Evolutionary conservation across 2,888 invertebrate species (phyloP).

Genomic region (Heliconius charithonia): DNA sequence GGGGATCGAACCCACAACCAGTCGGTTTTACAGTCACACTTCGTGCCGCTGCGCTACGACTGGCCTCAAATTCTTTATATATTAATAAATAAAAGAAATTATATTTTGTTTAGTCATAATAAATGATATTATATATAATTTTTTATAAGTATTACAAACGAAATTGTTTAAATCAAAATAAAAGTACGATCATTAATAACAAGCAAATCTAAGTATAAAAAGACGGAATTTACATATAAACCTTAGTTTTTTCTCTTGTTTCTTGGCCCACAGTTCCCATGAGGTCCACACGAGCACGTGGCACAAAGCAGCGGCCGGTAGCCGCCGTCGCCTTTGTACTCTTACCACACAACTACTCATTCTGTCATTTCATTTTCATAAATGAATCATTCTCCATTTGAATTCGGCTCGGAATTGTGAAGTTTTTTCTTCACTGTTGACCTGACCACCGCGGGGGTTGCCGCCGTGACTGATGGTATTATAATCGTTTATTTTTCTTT

Average conservation of each 20-base stretch:
- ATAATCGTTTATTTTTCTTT: slow-evolving; percentile 83
- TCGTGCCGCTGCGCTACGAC: no score
- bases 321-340: slow-evolving; percentile 68
- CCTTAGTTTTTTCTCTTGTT: slow-evolving; percentile 23
- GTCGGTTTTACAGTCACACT: no score
- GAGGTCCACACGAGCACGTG: slow-evolving; percentile 52
- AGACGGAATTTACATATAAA: neutral
- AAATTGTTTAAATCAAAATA: neutral
- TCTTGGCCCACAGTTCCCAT: slow-evolving; percentile 37
- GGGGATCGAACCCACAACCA: no score
- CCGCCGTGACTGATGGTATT: slow-evolving; percentile 78
- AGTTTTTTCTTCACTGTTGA: slow-evolving; percentile 75
- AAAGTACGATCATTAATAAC: slow-evolving; percentile 14
- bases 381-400: slow-evolving; percentile 83
- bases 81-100: neutral
- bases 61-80: no score
- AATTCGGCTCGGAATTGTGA: slow-evolving; percentile 72
- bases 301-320: slow-evolving; percentile 72
- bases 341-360: slow-evolving; percentile 74
- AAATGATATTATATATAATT: neutral
- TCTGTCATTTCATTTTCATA: slow-evolving; percentile 83
- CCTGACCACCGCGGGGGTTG: slow-evolving; percentile 80
- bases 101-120: neutral
- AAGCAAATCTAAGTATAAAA: slow-evolving; percentile 1
- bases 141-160: neutral